A percentile compares a stretch with the other conserved stretches of the same genome.
Conservation (phyloP, 64 coral and sea anemone genomes). For the Hydrozoanthus tunicans region DNA sequence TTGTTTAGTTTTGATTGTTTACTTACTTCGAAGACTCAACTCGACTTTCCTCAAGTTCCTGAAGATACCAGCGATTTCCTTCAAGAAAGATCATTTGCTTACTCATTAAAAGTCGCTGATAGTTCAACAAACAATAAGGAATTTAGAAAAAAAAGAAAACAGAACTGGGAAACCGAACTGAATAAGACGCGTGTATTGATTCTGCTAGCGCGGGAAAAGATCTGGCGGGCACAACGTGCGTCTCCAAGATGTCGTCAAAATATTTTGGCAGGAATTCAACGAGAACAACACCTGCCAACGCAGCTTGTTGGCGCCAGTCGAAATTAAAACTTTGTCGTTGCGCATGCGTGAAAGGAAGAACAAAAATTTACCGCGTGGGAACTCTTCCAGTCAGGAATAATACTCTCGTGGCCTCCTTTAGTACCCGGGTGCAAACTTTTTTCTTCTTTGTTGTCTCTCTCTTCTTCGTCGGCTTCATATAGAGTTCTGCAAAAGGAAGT, state of each 20-base stretch:
- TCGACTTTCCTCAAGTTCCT: conserved; percentile 88
- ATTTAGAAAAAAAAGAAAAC: no score
- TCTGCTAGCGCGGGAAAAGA: no score
- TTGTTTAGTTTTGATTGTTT: not conserved
- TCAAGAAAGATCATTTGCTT: not conserved
- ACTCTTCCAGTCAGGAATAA: conserved; percentile 91
- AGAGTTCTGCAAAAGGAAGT: not conserved
- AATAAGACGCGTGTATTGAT: no score
- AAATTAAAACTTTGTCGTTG: not conserved
- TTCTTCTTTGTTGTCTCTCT: conserved; percentile 15
- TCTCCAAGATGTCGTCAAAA: no score
- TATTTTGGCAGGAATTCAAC: no score
- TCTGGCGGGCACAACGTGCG: no score
- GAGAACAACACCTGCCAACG: no score
- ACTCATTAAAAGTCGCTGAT: not conserved
- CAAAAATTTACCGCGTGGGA: conserved; percentile 75
- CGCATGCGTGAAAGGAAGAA: no score
- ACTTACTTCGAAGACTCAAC: conserved; percentile 85
- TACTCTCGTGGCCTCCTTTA: conserved; percentile 58
- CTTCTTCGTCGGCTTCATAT: conserved; percentile 40
- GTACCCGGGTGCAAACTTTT: conserved; percentile 5
- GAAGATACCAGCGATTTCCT: conserved; percentile 93
- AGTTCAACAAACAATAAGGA: no score
- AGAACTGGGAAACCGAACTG: no score
- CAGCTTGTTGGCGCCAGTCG: no score